A percentile compares a stretch with the other conserved stretches of the same genome.
Conservation (phyloP, 53 echinoderm and acorn worm genomes). For the Holothuria leucospilota region DNA sequence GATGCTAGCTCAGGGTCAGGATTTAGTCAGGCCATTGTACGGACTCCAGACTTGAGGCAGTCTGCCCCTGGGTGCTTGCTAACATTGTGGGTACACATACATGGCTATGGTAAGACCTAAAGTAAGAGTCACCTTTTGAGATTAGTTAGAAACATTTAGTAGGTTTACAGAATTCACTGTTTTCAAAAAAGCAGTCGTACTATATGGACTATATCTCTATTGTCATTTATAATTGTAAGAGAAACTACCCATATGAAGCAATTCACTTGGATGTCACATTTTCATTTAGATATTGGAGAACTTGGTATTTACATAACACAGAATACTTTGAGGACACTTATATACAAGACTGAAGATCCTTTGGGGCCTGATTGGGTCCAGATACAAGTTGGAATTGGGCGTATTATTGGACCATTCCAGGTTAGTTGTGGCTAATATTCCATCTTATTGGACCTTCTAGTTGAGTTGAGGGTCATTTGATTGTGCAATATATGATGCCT, state of each 20-base stretch:
- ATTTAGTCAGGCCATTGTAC: conserved; percentile 70
- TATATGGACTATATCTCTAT: too few relatives aligned
- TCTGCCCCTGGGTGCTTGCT: conserved; percentile 76
- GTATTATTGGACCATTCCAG: conserved; percentile 68
- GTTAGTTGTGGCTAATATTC: conserved; percentile 35
- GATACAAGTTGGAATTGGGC: conserved; percentile 75
- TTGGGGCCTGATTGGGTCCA: conserved; percentile 75
- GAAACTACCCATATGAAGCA: too few relatives aligned
- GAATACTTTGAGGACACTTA: conserved; percentile 58
- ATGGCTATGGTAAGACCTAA: conserved; percentile 68
- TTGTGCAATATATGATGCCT: too few relatives aligned
- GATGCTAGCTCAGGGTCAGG: conserved; percentile 84
- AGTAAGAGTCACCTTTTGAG: too few relatives aligned
- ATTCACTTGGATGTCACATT: too few relatives aligned
- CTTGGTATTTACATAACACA: conserved; percentile 67
- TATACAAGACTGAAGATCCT: conserved; percentile 63
- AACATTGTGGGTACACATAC: conserved; percentile 85
- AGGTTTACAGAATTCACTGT: too few relatives aligned
- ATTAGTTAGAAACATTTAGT: too few relatives aligned
- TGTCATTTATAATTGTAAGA: too few relatives aligned
- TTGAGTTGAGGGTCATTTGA: too few relatives aligned
- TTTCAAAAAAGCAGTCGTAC: too few relatives aligned
- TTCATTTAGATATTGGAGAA: conserved; percentile 75
- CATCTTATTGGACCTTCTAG: too few relatives aligned
- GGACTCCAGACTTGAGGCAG: conserved; percentile 64